Conservation (phyloP, 2,888 invertebrate species). For the Colletes collaris region DNA sequence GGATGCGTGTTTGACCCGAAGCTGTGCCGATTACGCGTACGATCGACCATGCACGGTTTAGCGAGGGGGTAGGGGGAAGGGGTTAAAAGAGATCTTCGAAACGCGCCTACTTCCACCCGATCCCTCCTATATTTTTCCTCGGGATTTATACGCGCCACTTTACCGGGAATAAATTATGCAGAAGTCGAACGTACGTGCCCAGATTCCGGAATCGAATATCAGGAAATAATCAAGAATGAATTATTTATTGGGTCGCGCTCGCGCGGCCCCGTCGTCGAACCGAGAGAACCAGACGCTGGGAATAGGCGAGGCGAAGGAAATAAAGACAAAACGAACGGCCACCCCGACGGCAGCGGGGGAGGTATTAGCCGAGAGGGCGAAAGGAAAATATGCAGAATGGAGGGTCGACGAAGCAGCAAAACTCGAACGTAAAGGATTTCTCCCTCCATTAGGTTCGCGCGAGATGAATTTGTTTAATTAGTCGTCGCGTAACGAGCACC, state of each 20-base stretch:
- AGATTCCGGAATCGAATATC: slow-evolving; percentile 60
- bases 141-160: slow-evolving; percentile 51
- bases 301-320: background rate
- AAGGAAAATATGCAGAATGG: background rate
- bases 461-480: no score
- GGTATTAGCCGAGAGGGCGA: background rate
- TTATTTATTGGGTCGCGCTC: slow-evolving; percentile 62
- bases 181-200: slow-evolving; percentile 58
- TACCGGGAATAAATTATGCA: slow-evolving; percentile 60
- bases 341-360: background rate
- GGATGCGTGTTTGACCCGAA: slow-evolving; percentile 21
- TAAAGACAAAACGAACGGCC: slow-evolving; percentile 8
- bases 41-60: background rate
- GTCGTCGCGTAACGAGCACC: no score
- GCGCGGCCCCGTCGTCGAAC: background rate
- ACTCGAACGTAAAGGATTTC: background rate
- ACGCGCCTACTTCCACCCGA: background rate
- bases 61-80: no score
- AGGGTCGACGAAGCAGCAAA: background rate
- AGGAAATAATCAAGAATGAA: slow-evolving; percentile 66
- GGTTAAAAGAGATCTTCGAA: no score
- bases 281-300: background rate
- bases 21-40: slow-evolving; percentile 14
- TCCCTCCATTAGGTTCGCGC: no score
- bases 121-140: slow-evolving; percentile 34